Conservation (phyloP, 2,113 vertebrate genomes). For the Aptenodytes patagonicus region DNA sequence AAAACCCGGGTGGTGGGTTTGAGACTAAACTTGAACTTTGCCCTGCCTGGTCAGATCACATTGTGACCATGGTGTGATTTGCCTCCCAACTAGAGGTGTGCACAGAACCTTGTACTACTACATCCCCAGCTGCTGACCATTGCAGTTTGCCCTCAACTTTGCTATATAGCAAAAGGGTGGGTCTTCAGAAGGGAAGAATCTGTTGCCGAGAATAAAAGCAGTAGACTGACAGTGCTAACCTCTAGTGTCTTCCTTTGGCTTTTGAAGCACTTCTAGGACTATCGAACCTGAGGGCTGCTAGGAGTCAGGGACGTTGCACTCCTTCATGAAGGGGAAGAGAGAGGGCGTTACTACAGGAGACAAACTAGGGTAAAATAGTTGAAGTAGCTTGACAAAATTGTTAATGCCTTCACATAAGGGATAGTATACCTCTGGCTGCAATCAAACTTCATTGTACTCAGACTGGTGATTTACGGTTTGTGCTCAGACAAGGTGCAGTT, state of each 20-base stretch:
- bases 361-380: background rate
- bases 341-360: background rate
- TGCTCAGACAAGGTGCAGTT: constrained; percentile 64
- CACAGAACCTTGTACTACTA: background rate
- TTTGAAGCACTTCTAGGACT: constrained; percentile 1
- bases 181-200: background rate
- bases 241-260: constrained; percentile 31
- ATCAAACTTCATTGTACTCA: constrained; percentile 72
- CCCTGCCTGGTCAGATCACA: constrained; percentile 54
- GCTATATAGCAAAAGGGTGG: background rate
- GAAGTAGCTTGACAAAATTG: constrained; percentile 60
- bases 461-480: constrained; percentile 69
- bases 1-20: constrained; percentile 54
- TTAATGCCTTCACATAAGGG: constrained; percentile 81
- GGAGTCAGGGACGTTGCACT: background rate
- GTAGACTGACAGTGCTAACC: background rate
- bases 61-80: constrained; percentile 47
- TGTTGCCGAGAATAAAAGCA: background rate
- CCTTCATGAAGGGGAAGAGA: background rate
- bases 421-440: constrained; percentile 81
- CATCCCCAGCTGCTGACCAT: background rate
- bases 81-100: constrained; percentile 46
- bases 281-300: background rate
- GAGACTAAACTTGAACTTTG: constrained; percentile 60
- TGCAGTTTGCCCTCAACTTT: constrained; percentile 32